Base-by-base conservation (phyloP, 2,113 vertebrate genomes). In the Melanocharis versteri region DNA sequence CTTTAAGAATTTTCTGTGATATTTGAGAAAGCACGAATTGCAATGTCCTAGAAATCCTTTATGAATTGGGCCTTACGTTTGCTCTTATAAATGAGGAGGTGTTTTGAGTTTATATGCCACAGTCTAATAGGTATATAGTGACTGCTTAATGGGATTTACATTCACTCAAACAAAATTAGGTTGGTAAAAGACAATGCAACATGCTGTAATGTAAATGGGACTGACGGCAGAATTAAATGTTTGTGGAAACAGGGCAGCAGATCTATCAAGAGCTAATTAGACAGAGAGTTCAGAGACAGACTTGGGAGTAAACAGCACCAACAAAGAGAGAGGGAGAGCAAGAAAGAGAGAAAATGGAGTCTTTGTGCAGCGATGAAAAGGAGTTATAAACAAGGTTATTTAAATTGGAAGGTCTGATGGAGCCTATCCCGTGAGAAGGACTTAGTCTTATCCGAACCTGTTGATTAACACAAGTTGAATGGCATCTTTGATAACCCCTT, bases 201-300 rank as follows among this genome's bases (percentile, higher is more conserved):
- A 97, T 81, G 97, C 97, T 96, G 96, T 93, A 98, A 97, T 96
- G 96, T 98, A 98, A 98, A 98, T 96, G 97, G 97, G 97, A 92
- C 95, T 98, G 98, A 98, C 84, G 81, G 98, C 96, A 96, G 97
- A 98, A 98, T 98, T 98, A 98, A 98, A 98, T 98, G 98, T 98
- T 98, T 98, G 97, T 98, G 97, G 97, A 98, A 98, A 98, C 96
- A 98, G 94, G 97, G 98, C 97, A 98, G 97, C 86, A 90, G 97
- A 98, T 98, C 98, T 98, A 98, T 98, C 98, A 98, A 97, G 97
- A 98, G 96, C 98, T 98, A 98, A 98, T 98, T 98, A 98, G 98
- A 97, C 97, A 97, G 97, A 97, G 97, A 97, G 97, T 96, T 98
- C 93, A 93, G 96, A 98, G 93, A 92, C 96, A 97, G 97, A 83